phyloP scores from a whole-genome alignment of 2,113 vertebrate genomes.

The Balaeniceps rex region DNA sequence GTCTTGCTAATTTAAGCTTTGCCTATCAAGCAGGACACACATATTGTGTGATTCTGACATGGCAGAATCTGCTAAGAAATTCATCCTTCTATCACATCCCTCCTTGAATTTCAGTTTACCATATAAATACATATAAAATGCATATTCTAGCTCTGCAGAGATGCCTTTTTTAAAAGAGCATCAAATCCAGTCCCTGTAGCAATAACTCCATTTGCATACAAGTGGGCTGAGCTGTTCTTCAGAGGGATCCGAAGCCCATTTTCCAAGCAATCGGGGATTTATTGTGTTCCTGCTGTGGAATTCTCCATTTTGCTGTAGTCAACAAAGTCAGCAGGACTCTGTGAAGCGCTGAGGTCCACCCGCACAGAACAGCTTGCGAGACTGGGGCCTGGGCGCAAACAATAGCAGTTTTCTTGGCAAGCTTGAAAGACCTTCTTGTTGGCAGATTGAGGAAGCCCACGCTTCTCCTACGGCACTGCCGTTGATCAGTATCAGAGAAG shows the following conservation, averaged over 20 bases:
- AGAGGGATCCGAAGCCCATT: background rate
- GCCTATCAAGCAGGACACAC: background rate
- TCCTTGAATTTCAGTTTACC: background rate
- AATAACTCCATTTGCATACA: background rate
- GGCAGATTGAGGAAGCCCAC: conserved; percentile 59
- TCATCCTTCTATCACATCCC: background rate
- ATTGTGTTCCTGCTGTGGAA: background rate
- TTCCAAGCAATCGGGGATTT: background rate
- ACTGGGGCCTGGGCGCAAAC: conserved; percentile 11
- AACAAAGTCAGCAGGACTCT: background rate
- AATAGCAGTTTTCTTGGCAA: conserved; percentile 49
- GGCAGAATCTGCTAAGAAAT: background rate
- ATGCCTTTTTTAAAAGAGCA: background rate
- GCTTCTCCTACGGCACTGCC: conserved; percentile 25
- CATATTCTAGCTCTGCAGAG: background rate
- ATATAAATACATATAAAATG: background rate
- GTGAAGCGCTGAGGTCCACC: background rate
- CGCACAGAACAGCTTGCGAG: conserved; percentile 33
- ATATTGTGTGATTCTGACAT: background rate
- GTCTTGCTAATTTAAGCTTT: background rate
- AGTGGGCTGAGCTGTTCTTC: background rate
- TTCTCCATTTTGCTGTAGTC: conserved; percentile 1
- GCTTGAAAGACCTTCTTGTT: conserved; percentile 1
- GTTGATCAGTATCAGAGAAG: background rate
- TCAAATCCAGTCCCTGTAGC: background rate